Evolutionary conservation across 2,113 vertebrate genomes (phyloP).

Genomic region (Dipodomys ordii): DNA sequence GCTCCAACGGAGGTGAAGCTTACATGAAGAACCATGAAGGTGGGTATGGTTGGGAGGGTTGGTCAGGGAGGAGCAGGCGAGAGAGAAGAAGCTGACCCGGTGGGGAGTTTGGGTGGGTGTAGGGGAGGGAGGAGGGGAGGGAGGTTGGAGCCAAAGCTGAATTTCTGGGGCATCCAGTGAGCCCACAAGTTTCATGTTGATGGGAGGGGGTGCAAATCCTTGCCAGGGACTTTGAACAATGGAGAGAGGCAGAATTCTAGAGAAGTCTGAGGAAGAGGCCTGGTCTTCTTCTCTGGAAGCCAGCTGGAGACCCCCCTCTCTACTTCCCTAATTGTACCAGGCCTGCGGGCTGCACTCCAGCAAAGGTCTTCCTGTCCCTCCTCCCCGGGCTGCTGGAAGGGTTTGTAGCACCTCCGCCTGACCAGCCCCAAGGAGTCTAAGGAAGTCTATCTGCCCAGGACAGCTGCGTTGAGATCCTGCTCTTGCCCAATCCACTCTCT

Average conservation of each 20-base stretch:
- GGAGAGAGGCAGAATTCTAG: conserved; percentile 46
- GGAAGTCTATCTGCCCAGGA: conserved; percentile 56
- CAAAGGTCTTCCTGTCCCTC: conserved; percentile 75
- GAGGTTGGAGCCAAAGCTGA: background rate
- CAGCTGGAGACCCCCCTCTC: conserved; percentile 49
- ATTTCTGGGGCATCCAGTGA: conserved; percentile 17
- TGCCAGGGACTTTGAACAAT: background rate
- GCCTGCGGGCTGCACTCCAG: conserved; percentile 45
- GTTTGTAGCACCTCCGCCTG: conserved; percentile 66
- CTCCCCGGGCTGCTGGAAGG: conserved; percentile 66
- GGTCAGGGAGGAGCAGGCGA: background rate
- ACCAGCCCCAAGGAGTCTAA: conserved; percentile 43
- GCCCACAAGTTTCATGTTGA: background rate
- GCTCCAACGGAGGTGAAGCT: background rate
- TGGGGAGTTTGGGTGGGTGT: conserved; percentile 37
- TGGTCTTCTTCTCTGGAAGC: background rate
- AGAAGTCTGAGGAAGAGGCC: conserved; percentile 13
- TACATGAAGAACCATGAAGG: conserved; percentile 73
- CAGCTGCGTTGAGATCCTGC: conserved; percentile 7
- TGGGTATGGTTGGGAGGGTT: conserved; percentile 56
- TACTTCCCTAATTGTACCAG: conserved; percentile 13
- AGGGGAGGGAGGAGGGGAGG: conserved; percentile 6
- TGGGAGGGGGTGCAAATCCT: conserved; percentile 31
- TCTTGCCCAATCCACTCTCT: background rate
- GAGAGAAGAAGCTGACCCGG: conserved; percentile 55